These are phyloP conservation scores for Exocentrus adspersus DNA, from an alignment of 2,888 invertebrate species.

Conservation along the genomic window DNA sequence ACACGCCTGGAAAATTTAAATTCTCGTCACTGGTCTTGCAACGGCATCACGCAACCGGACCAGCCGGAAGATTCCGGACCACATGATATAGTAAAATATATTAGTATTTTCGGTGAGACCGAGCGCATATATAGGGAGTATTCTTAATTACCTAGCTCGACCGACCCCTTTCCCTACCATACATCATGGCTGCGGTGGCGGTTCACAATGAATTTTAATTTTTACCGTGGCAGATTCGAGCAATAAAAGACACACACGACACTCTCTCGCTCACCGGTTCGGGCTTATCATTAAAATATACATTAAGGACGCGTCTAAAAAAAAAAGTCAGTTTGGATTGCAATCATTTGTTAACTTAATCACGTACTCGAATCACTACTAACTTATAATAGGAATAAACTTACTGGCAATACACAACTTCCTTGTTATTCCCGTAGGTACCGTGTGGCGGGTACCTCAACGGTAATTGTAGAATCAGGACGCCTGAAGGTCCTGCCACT, in stretches of 20 bases:
- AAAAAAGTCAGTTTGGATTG: conserved; percentile 22
- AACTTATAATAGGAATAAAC: conserved; percentile 59
- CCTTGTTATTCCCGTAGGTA: conserved; percentile 74
- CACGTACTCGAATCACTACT: no score
- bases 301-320: conserved; percentile 21
- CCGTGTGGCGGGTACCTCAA: conserved; percentile 76
- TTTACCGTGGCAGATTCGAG: conserved; percentile 25
- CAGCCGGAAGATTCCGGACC: conserved; percentile 11
- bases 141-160: conserved; percentile 35
- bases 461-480: conserved; percentile 77
- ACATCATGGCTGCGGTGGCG: conserved; percentile 40
- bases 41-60: not conserved
- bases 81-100: conserved; percentile 25
- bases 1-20: no score
- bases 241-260: conserved; percentile 24
- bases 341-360: conserved; percentile 24
- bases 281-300: conserved; percentile 26
- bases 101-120: conserved; percentile 22
- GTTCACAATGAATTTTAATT: conserved; percentile 31
- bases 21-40: not conserved
- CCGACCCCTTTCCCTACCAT: conserved; percentile 42
- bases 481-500: conserved; percentile 76
- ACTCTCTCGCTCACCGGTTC: no score
- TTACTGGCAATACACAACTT: conserved; percentile 78
- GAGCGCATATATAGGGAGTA: conserved; percentile 14